Conservation (phyloP, 1,140 invertebrate genomes). For the Streblospio benedicti region DNA sequence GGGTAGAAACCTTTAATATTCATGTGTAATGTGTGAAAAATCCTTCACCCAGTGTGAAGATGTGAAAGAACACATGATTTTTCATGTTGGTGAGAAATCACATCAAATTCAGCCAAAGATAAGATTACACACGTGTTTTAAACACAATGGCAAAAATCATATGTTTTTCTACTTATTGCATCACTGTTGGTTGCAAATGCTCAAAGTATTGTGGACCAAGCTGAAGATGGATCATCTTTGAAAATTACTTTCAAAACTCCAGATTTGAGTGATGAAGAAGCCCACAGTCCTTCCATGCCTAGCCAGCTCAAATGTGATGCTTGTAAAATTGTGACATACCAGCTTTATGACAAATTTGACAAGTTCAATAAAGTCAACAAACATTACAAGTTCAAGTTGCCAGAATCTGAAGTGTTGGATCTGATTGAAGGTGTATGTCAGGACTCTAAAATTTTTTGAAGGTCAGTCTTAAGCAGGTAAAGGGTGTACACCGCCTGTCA, state of each 20-base stretch:
- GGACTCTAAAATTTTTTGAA: not conserved
- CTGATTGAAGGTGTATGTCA: conserved; percentile 12
- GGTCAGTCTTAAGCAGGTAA: conserved; percentile 36
- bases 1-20: no score
- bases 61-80: no score
- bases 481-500: conserved; percentile 33
- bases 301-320: conserved; percentile 40
- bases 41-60: no score
- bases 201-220: no score
- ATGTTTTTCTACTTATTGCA: no score
- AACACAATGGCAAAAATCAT: no score
- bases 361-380: conserved; percentile 15
- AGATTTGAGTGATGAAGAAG: conserved; percentile 36
- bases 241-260: conserved; percentile 25
- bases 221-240: conserved; percentile 1
- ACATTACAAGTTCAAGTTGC: conserved; percentile 14
- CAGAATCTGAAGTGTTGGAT: conserved; percentile 28
- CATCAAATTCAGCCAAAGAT: no score
- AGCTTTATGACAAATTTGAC: conserved; percentile 15
- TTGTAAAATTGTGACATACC: conserved; percentile 33
- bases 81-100: no score
- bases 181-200: no score
- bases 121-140: no score
- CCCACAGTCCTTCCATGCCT: conserved; percentile 35
- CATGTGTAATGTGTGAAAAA: no score